phyloP scores from a whole-genome alignment of 2,797 vertebrate species.

The Sciurus vulgaris region DNA sequence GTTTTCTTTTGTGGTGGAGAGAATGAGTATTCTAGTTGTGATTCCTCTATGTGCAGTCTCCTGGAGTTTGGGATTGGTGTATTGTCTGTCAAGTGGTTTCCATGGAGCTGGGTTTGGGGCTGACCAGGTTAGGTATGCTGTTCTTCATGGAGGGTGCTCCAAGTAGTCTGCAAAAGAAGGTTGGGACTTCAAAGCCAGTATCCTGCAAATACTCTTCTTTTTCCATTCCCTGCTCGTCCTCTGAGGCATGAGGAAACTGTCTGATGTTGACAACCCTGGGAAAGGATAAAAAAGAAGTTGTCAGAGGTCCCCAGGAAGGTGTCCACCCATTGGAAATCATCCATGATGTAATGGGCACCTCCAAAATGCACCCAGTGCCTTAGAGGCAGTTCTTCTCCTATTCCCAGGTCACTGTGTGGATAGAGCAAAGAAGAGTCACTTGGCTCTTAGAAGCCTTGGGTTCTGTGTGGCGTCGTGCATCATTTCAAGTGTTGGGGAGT shows the following conservation, averaged over 20 bases:
- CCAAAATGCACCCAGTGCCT: neutral
- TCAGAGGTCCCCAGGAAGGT: neutral
- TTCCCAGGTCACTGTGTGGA: no score
- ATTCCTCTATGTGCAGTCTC: neutral
- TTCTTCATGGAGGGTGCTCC: neutral
- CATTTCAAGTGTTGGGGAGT: no score
- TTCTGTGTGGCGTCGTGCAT: neutral
- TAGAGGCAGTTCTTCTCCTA: accelerated
- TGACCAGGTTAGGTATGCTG: accelerated
- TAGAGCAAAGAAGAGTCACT: accelerated
- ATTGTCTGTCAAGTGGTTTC: neutral
- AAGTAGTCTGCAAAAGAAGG: neutral
- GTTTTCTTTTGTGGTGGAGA: neutral
- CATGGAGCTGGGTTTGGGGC: neutral
- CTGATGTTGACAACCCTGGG: neutral
- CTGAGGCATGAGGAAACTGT: neutral
- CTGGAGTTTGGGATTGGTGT: neutral
- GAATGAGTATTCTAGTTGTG: no score
- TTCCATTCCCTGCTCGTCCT: neutral
- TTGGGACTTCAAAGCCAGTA: neutral
- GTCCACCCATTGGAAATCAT: neutral
- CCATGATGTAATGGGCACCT: neutral
- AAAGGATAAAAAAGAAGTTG: neutral
- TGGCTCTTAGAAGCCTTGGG: neutral
- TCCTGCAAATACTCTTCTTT: neutral